A percentile compares a stretch with the other conserved stretches of the same genome.
Conservation (phyloP, 1,140 invertebrate species). For the Eriosoma lanigerum region DNA sequence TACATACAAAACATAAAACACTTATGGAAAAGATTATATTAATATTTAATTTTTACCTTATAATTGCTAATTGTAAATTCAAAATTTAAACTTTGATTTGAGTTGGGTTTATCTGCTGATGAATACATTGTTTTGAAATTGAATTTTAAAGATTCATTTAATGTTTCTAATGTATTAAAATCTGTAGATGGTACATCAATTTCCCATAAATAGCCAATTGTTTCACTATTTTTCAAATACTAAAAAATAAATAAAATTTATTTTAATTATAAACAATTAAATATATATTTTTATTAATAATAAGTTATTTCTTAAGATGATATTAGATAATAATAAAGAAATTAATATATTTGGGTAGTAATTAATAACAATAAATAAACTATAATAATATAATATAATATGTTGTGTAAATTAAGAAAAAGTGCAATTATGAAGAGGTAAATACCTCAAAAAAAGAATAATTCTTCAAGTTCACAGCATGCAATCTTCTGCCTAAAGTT, state of each 20-base stretch:
- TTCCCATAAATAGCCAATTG: constrained; percentile 41
- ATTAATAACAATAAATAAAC: not conserved
- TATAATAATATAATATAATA: not conserved
- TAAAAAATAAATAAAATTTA: constrained; percentile 3
- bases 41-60: constrained; percentile 2
- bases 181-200: constrained; percentile 37
- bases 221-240: constrained; percentile 38
- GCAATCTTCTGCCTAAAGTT: constrained; percentile 50
- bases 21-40: not conserved
- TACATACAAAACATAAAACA: not conserved
- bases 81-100: constrained; percentile 20
- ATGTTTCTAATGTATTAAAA: not conserved
- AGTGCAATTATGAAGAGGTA: constrained; percentile 45
- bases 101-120: not conserved
- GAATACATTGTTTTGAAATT: constrained; percentile 33
- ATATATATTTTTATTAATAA: too few relatives aligned
- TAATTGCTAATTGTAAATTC: constrained; percentile 37
- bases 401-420: constrained; percentile 10
- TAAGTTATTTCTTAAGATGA: too few relatives aligned
- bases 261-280: too few relatives aligned
- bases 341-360: not conserved
- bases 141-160: constrained; percentile 18
- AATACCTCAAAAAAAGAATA: constrained; percentile 47
- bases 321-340: too few relatives aligned
- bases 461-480: constrained; percentile 46